Evolutionary conservation across 2,797 vertebrate species (phyloP).

Genomic region (Etheostoma nigrum): DNA sequence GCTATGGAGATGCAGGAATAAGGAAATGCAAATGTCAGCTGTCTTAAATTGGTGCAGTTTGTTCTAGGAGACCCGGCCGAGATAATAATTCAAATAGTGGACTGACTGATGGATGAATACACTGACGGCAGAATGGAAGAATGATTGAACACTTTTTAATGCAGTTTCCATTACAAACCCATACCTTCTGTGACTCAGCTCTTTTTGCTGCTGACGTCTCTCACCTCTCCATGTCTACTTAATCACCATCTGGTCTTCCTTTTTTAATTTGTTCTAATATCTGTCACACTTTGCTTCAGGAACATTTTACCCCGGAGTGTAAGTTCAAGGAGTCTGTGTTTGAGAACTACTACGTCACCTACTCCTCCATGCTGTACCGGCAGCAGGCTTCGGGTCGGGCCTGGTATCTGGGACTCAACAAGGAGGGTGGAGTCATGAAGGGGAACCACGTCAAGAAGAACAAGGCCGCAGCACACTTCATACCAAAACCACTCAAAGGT

Average conservation of each 20-base stretch:
- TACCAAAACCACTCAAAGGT: slow-evolving; percentile 99
- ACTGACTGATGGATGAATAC: slow-evolving; percentile 55
- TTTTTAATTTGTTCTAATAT: slow-evolving; percentile 48
- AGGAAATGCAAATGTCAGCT: slow-evolving; percentile 83
- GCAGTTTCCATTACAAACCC: slow-evolving; percentile 18
- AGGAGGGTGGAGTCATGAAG: slow-evolving; percentile 98
- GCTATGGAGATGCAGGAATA: slow-evolving; percentile 78
- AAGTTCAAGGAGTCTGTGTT: slow-evolving; percentile 99
- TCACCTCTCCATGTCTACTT: slow-evolving; percentile 1
- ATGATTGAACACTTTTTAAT: slow-evolving; percentile 46
- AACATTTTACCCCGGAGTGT: slow-evolving; percentile 98
- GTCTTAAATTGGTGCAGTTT: slow-evolving; percentile 77
- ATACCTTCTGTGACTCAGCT: slow-evolving; percentile 13
- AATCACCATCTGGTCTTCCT: slow-evolving; percentile 44
- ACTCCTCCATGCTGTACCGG: slow-evolving; percentile 98
- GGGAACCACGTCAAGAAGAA: slow-evolving; percentile 99
- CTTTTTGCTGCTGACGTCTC: slow-evolving; percentile 1
- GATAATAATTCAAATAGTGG: slow-evolving; percentile 62
- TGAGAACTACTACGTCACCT: slow-evolving; percentile 99
- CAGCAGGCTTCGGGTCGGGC: slow-evolving; percentile 97
- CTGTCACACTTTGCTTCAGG: slow-evolving; percentile 80
- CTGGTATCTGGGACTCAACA: slow-evolving; percentile 98
- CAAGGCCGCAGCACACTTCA: slow-evolving; percentile 97
- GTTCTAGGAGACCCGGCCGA: slow-evolving; percentile 59
- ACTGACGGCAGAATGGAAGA: slow-evolving; percentile 27